These are phyloP conservation scores for Phlogophora meticulosa DNA, from an alignment of 2,888 invertebrate species.

Conservation along the genomic window DNA sequence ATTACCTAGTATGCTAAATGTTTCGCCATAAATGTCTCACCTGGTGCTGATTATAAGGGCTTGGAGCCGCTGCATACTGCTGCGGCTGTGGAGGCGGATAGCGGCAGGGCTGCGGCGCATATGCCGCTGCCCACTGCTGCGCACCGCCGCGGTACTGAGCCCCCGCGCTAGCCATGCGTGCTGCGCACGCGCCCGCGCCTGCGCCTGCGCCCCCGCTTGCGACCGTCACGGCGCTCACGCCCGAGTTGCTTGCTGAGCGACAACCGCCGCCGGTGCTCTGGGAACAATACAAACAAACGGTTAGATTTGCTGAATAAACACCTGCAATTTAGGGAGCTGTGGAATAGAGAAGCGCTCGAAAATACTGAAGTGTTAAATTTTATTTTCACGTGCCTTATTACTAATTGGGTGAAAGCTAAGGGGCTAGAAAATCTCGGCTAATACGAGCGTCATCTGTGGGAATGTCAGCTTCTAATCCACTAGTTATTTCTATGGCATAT, in stretches of 20 bases:
- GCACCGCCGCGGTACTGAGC: slow-evolving; percentile 89
- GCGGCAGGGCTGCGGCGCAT: slow-evolving; percentile 89
- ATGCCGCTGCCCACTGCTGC: slow-evolving; percentile 89
- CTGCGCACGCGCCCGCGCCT: slow-evolving; percentile 89
- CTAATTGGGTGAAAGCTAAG: slow-evolving; percentile 4
- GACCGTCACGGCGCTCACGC: slow-evolving; percentile 89
- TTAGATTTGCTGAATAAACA: slow-evolving; percentile 15
- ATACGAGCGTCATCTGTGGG: not conserved
- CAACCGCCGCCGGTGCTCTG: slow-evolving; percentile 87
- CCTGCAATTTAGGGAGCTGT: not conserved
- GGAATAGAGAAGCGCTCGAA: not conserved
- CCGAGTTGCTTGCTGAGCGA: slow-evolving; percentile 84
- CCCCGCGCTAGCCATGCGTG: slow-evolving; percentile 91
- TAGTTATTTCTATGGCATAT: slow-evolving; percentile 8
- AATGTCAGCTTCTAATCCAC: not conserved
- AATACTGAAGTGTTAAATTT: too few relatives aligned
- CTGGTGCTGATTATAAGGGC: slow-evolving; percentile 88
- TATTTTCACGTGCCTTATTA: not conserved
- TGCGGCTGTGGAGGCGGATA: slow-evolving; percentile 89
- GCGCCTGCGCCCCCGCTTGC: slow-evolving; percentile 88
- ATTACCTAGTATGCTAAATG: not conserved
- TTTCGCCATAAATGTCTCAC: slow-evolving; percentile 65
- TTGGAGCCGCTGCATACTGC: slow-evolving; percentile 85
- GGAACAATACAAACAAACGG: slow-evolving; percentile 62
- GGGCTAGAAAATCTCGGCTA: not conserved